Evolutionary conservation across 1,140 invertebrate species (phyloP), one percentile per base, ranked within the genome.

Genomic region (Leptopilina clavipes): DNA sequence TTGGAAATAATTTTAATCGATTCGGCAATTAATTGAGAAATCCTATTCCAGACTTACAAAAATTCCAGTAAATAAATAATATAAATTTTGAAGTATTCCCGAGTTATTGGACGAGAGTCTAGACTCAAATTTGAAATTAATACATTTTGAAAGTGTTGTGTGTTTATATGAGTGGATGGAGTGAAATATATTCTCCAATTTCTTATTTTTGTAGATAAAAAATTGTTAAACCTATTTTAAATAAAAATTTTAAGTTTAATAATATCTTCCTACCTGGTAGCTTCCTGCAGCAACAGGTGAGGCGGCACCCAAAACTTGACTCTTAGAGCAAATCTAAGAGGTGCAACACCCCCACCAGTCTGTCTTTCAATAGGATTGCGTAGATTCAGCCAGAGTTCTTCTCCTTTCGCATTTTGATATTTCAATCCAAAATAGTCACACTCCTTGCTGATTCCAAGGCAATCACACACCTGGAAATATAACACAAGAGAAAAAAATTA

Each of bases 281-380:
- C 93, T 85, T 96, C 95, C 89, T 97, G 95, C 54, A 96, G 92
- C 71, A 98, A 92, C 75, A 94, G 92, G 91, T 97, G 96, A 11
- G 96, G 96, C 1, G 95, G 95, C 48, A 97, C 96, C 95, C 95
- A 97, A 91, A 97, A 97, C 87, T 97, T 97, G 22, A 96, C 93
- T 91, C 95, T 84, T 89, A 94, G 81, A 91, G 91, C 85, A 91
- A 95, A 88, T 85, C 93, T 84, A 85, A 93, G 89, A 82, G 93
- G 92, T 81, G 92, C 87, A 10, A 91, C 87, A 37, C 88, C 88
- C n/a, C 92, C 91, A 70, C 91, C 86, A 87, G 95, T 91, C 83
- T 96, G 94, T 73, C 94, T 92, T 81, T 94, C 93, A 48, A 97
- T 93, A 17, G 94, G 93, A 89, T 97, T 97, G 74, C 96, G 91